Percentiles rank a stretch among this genome's conserved stretches.
Evolutionary conservation across 2,797 vertebrate genomes (phyloP).

Genomic region (Fringilla coelebs): DNA sequence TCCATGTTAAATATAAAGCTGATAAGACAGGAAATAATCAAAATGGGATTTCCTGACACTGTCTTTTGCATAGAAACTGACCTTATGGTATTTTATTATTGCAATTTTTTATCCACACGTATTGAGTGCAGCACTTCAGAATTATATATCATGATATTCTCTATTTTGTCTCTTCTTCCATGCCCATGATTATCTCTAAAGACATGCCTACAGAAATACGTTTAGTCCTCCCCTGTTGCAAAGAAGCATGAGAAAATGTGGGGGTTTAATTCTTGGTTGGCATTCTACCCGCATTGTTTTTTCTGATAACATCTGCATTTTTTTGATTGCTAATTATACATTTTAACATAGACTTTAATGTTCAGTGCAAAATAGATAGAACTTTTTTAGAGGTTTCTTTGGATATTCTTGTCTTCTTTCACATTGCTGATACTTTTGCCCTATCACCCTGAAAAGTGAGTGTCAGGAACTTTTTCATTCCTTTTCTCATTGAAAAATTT

Average conservation of each 20-base stretch:
- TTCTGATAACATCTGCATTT: neutral
- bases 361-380: neutral
- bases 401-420: neutral
- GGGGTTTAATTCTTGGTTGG: neutral
- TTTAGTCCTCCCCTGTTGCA: neutral
- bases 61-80: neutral
- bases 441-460: neutral
- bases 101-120: neutral
- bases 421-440: neutral
- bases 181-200: neutral
- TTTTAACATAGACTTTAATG: neutral
- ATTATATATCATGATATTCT: neutral
- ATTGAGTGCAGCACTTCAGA: neutral
- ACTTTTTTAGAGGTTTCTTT: neutral
- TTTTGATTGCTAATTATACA: neutral
- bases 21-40: neutral
- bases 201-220: neutral
- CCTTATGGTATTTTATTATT: neutral
- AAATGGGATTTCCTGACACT: neutral
- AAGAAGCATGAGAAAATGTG: neutral
- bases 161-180: neutral
- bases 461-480: neutral
- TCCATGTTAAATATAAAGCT: neutral
- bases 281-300: neutral
- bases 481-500: neutral